phyloP scores from a whole-genome alignment of 2,113 vertebrate species.

The Cnemophilus loriae region DNA sequence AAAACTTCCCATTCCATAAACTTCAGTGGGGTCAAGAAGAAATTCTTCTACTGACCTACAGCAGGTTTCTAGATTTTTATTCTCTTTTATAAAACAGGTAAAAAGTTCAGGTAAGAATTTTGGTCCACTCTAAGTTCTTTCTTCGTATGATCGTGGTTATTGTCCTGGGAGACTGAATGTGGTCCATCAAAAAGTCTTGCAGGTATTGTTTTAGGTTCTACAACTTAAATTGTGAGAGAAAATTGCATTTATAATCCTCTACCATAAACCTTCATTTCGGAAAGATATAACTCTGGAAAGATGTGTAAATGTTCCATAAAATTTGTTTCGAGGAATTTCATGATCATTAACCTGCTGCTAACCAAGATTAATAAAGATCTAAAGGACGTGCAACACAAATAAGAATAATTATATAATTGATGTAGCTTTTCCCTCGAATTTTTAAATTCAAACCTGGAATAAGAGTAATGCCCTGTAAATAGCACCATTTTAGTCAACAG shows the following conservation, averaged over 20 bases:
- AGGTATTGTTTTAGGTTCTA: background rate
- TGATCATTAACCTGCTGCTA: background rate
- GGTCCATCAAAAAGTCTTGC: background rate
- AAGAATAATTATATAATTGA: background rate
- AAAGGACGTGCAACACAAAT: accelerated
- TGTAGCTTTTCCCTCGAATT: background rate
- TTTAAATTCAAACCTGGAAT: background rate
- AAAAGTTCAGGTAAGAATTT: background rate
- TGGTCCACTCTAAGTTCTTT: background rate
- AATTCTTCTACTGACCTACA: background rate
- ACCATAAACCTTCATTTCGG: background rate
- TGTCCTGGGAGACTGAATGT: background rate
- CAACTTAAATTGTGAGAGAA: background rate
- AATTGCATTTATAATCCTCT: background rate
- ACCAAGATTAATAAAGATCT: background rate
- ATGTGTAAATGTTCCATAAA: background rate
- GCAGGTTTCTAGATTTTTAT: background rate
- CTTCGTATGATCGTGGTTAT: accelerated
- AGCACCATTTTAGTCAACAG: background rate
- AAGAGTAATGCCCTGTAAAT: background rate
- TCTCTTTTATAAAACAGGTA: background rate
- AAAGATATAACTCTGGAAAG: background rate
- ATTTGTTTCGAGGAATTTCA: background rate
- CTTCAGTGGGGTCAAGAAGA: background rate
- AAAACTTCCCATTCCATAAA: background rate